Percentiles rank a stretch among this genome's conserved stretches.
These are phyloP conservation scores for Orbicella faveolata DNA, from an alignment of 64 coral and sea anemone species.

Conservation along the genomic window DNA sequence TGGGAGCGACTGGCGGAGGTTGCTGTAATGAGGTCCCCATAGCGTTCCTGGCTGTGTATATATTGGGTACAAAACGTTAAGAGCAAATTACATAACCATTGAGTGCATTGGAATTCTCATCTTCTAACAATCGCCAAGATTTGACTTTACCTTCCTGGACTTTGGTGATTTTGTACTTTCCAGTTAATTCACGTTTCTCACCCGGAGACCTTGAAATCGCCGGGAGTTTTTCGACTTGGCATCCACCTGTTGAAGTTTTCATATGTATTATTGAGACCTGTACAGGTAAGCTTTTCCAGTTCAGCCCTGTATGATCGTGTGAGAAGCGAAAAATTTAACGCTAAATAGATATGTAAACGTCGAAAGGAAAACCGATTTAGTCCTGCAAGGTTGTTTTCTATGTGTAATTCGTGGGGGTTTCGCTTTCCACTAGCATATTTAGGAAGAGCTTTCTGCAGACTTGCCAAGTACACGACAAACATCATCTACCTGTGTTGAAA, in stretches of 20 bases:
- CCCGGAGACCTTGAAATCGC: neutral
- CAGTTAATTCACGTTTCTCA: neutral
- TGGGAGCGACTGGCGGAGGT: conserved; percentile 19
- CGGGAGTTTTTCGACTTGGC: neutral
- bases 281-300: too few species aligned
- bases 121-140: neutral
- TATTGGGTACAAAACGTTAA: neutral
- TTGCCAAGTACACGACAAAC: neutral
- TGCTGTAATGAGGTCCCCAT: neutral
- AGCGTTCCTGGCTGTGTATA: neutral
- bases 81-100: neutral
- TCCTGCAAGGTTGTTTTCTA: too few species aligned
- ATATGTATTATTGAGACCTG: neutral
- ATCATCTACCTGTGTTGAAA: neutral
- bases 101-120: neutral
- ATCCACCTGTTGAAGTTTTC: neutral
- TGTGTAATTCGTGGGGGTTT: too few species aligned
- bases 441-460: neutral
- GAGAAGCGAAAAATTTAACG: too few species aligned
- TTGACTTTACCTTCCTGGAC: neutral
- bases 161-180: neutral
- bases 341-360: too few species aligned
- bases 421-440: neutral
- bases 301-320: too few species aligned
- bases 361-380: too few species aligned